These are phyloP conservation scores for Epizoanthus illoricatus DNA, from an alignment of 92 coral and sea anemone species.

Conservation along the genomic window DNA sequence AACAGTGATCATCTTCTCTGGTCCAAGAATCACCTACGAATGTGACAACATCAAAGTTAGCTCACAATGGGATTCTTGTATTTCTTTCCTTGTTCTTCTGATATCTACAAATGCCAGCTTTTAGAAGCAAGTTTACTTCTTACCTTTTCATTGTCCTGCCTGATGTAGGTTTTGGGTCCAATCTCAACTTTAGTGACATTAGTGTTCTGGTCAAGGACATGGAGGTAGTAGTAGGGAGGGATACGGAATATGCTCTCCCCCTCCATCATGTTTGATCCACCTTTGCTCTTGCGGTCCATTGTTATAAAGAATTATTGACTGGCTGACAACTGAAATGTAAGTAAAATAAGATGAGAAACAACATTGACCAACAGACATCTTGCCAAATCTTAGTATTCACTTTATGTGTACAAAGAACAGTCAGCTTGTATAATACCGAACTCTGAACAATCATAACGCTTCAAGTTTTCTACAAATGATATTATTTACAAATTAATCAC, in stretches of 20 bases:
- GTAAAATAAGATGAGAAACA: neutral
- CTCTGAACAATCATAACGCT: too few relatives aligned
- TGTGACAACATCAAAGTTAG: neutral
- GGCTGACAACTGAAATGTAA: neutral
- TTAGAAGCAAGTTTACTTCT: neutral
- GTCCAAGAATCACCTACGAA: conserved; percentile 89
- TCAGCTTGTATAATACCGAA: too few relatives aligned
- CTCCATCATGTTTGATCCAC: conserved; percentile 45
- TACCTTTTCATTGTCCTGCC: conserved; percentile 99
- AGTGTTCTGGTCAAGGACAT: conserved; percentile 95
- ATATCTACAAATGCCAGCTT: neutral
- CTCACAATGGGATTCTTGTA: neutral
- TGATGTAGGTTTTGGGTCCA: conserved; percentile 97
- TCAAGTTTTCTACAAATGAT: too few relatives aligned
- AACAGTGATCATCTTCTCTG: conserved; percentile 94
- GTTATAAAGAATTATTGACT: neutral
- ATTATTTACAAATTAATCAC: too few relatives aligned
- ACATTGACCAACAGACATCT: neutral
- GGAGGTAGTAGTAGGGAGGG: conserved; percentile 95
- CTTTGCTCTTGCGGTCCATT: conserved; percentile 40
- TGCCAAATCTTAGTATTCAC: too few relatives aligned
- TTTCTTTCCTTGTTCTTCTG: neutral
- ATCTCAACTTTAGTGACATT: conserved; percentile 97
- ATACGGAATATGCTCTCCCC: conserved; percentile 95
- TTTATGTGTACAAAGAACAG: too few relatives aligned